phyloP scores from a whole-genome alignment of 2,888 invertebrate species.

The Ramazzottius varieornatus region DNA sequence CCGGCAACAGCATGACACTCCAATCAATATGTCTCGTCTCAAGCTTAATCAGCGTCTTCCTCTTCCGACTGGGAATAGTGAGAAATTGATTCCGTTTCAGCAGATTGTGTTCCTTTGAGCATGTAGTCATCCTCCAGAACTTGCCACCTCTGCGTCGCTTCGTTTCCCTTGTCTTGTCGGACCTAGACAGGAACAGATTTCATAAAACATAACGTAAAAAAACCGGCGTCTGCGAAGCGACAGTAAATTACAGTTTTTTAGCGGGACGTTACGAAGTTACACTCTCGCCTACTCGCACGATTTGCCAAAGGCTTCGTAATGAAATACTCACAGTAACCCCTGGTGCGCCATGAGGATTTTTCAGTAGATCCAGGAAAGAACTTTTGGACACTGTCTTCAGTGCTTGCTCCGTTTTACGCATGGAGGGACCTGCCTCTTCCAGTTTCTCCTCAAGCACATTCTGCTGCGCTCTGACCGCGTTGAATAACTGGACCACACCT shows the following conservation, averaged over 20 bases:
- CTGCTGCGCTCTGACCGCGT: conserved; percentile 62
- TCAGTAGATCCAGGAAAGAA: conserved; percentile 22
- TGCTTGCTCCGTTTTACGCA: conserved; percentile 45
- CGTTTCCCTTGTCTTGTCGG: background rate
- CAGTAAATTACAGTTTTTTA: too few species aligned
- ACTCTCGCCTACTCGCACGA: background rate
- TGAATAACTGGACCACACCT: conserved; percentile 73
- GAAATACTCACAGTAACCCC: background rate
- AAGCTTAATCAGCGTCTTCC: too few species aligned
- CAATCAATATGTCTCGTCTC: too few species aligned
- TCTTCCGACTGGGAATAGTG: too few species aligned
- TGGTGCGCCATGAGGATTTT: conserved; percentile 8
- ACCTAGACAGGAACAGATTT: background rate
- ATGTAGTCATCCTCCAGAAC: background rate
- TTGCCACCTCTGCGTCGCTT: background rate
- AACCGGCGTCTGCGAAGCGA: too few species aligned
- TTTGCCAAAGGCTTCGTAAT: background rate
- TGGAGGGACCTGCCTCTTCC: conserved; percentile 33
- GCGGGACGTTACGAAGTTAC: too few species aligned
- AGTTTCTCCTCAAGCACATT: conserved; percentile 43
- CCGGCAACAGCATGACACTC: too few species aligned
- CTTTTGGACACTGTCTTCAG: conserved; percentile 30
- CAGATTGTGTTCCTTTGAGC: too few species aligned
- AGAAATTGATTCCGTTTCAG: too few species aligned
- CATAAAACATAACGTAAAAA: background rate